Evolutionary conservation across 2,113 vertebrate genomes (phyloP).

Genomic region (Nibea albiflora): DNA sequence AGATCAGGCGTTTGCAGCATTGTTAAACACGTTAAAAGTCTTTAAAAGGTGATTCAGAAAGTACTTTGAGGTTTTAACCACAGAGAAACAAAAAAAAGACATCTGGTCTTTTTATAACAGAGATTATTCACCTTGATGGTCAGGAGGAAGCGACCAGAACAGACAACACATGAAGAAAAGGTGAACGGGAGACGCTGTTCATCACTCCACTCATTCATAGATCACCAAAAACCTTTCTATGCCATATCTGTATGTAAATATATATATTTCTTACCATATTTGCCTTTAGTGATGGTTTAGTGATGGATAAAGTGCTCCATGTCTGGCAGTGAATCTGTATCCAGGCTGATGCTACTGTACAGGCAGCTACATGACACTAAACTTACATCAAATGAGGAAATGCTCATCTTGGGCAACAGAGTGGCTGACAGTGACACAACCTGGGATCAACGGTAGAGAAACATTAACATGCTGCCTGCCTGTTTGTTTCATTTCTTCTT

Average conservation of each 20-base stretch:
- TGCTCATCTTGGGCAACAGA: conserved; percentile 23
- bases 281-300: conserved; percentile 32
- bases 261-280: conserved; percentile 72
- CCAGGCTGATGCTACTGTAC: conserved; percentile 26
- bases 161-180: neutral
- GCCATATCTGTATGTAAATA: neutral
- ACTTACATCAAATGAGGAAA: conserved; percentile 70
- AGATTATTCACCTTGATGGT: neutral
- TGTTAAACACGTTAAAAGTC: neutral
- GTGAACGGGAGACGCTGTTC: neutral
- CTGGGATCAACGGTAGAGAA: conserved; percentile 18
- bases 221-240: neutral
- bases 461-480: neutral
- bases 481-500: conserved; percentile 19
- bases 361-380: conserved; percentile 25
- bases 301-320: conserved; percentile 52
- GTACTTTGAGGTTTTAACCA: neutral
- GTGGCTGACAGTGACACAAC: neutral
- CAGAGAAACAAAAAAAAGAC: neutral
- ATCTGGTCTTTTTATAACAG: neutral
- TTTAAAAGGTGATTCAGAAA: neutral
- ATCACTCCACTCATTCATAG: neutral
- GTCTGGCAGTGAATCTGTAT: conserved; percentile 31
- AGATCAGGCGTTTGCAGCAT: neutral
- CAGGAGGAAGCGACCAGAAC: conserved; percentile 21